Percentiles rank a stretch among this genome's conserved stretches.
Conservation (phyloP, 1,140 invertebrate genomes). For the Drosophila leontia region DNA sequence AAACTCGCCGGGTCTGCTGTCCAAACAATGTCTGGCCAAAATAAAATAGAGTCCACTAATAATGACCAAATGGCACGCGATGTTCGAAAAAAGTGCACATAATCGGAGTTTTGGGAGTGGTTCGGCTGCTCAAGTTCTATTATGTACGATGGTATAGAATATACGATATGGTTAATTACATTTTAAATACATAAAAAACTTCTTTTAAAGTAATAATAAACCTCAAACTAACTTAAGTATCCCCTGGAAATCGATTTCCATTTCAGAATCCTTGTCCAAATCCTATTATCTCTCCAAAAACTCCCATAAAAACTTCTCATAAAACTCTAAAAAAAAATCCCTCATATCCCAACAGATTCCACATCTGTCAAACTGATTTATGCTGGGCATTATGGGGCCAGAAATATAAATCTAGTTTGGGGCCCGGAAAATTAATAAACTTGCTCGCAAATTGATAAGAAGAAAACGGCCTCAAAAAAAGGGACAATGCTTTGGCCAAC, state of each 20-base stretch:
- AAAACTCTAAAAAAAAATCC: conserved; percentile 6
- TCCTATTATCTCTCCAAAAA: background rate
- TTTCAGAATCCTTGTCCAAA: background rate
- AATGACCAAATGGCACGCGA: conserved; percentile 69
- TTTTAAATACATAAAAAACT: background rate
- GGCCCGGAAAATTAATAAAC: conserved; percentile 71
- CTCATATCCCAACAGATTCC: conserved; percentile 39
- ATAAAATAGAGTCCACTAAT: conserved; percentile 49
- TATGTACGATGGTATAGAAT: background rate
- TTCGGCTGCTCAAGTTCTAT: conserved; percentile 6
- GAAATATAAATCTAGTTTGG: conserved; percentile 30
- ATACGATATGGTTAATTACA: conserved; percentile 1
- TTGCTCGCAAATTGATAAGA: conserved; percentile 67
- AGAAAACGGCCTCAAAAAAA: conserved; percentile 47
- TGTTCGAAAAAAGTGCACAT: conserved; percentile 39
- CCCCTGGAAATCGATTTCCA: background rate
- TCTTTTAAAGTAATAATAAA: background rate
- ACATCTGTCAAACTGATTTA: conserved; percentile 57
- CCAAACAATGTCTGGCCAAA: conserved; percentile 46
- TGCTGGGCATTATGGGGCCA: conserved; percentile 35
- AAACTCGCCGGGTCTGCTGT: conserved; percentile 59
- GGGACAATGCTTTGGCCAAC: conserved; percentile 27
- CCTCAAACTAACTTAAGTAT: background rate
- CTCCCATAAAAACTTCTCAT: conserved; percentile 8
- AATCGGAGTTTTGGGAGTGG: conserved; percentile 25